These are phyloP conservation scores for Xyrichtys novacula DNA, from an alignment of 2,797 vertebrate genomes.

Conservation along the genomic window DNA sequence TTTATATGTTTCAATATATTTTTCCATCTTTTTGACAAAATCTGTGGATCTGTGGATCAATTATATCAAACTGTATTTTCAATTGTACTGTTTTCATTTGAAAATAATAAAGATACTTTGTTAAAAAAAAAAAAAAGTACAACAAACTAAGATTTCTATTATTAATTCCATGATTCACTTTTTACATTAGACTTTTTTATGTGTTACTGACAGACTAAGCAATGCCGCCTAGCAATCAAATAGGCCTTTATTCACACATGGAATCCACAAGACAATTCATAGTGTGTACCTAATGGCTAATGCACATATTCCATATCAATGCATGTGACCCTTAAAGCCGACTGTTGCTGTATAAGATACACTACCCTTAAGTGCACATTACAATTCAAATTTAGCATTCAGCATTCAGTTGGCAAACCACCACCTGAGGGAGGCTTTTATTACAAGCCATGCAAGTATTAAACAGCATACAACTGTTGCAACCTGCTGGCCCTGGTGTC, in stretches of 20 bases:
- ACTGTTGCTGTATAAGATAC: background rate
- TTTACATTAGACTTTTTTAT: no score
- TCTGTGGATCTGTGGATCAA: no score
- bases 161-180: no score
- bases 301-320: no score
- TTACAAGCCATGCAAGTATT: background rate
- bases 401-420: background rate
- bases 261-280: background rate
- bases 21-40: no score
- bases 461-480: no score
- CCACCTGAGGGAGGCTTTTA: conserved; percentile 17
- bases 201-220: background rate
- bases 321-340: background rate
- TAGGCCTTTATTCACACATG: accelerated
- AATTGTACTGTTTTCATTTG: no score
- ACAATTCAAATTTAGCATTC: background rate
- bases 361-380: background rate
- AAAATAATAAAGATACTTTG: no score
- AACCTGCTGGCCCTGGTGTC: background rate
- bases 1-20: no score
- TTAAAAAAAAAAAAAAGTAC: no score
- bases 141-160: no score
- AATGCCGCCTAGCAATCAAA: background rate
- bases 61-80: no score
- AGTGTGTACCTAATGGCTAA: background rate